Conservation (phyloP, 35 echinoderm and acorn worm species). For the Strongylocentrotus purpuratus region DNA sequence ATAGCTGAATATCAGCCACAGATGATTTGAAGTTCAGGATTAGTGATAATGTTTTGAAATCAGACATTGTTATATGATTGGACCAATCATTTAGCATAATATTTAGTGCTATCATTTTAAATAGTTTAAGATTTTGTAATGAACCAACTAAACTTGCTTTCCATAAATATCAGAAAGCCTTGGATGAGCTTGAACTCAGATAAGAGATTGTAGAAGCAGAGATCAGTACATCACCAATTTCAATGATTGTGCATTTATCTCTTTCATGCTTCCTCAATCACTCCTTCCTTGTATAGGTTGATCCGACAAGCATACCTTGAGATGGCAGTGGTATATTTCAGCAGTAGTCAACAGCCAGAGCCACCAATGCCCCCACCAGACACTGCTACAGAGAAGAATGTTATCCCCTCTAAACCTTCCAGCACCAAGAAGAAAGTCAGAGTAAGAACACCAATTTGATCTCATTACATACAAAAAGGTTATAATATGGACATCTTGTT, state of each 20-base stretch:
- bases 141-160: too few species aligned
- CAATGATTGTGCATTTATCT: background rate
- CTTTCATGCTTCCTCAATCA: background rate
- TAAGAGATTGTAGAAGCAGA: too few species aligned
- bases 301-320: conserved; percentile 94
- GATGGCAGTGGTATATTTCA: conserved; percentile 78
- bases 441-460: conserved; percentile 7
- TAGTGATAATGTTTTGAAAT: too few species aligned
- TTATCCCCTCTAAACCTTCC: background rate
- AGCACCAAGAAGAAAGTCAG: conserved; percentile 70
- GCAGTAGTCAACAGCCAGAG: conserved; percentile 57
- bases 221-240: background rate
- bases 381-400: background rate
- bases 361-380: conserved; percentile 48
- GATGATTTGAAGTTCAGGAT: too few species aligned
- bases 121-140: too few species aligned
- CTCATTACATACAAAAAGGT: background rate
- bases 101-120: too few species aligned
- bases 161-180: too few species aligned
- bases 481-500: too few species aligned
- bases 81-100: too few species aligned
- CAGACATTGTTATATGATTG: too few species aligned
- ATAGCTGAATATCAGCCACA: too few species aligned
- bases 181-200: too few species aligned
- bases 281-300: background rate